Percentiles rank a stretch among this genome's conserved stretches.
Evolutionary conservation across 2,888 invertebrate species (phyloP).

Genomic region (Oligia fasciuncula): DNA sequence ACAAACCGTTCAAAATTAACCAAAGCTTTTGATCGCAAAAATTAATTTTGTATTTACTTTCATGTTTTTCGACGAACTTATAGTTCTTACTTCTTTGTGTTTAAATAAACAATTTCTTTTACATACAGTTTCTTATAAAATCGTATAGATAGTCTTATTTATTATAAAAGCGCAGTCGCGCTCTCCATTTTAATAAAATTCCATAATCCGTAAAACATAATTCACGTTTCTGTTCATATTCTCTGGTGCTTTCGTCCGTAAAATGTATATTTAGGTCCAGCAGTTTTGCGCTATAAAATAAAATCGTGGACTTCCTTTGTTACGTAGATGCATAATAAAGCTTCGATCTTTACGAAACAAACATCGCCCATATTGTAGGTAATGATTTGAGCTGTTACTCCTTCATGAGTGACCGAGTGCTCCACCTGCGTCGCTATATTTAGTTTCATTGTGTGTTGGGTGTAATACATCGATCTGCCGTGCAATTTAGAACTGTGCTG

Average conservation of each 20-base stretch:
- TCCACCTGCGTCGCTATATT: slow-evolving; percentile 85
- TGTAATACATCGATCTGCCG: slow-evolving; percentile 81
- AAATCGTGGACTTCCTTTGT: slow-evolving; percentile 59
- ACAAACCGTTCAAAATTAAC: neutral
- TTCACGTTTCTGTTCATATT: slow-evolving; percentile 48
- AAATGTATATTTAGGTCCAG: slow-evolving; percentile 52
- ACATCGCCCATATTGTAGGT: slow-evolving; percentile 63
- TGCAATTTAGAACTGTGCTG: slow-evolving; percentile 68
- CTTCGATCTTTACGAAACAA: slow-evolving; percentile 57
- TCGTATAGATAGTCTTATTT: slow-evolving; percentile 26
- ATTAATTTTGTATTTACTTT: neutral
- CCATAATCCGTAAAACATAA: slow-evolving; percentile 45
- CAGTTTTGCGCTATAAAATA: slow-evolving; percentile 50
- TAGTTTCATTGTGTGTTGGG: slow-evolving; percentile 87
- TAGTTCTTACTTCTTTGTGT: slow-evolving; percentile 8
- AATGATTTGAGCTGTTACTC: slow-evolving; percentile 74
- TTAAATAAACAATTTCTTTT: slow-evolving; percentile 20
- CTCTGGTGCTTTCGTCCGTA: slow-evolving; percentile 42
- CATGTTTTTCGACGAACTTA: slow-evolving; percentile 5
- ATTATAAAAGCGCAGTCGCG: slow-evolving; percentile 17
- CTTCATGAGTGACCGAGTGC: slow-evolving; percentile 77
- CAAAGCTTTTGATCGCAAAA: slow-evolving; percentile 1
- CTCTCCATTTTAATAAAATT: slow-evolving; percentile 46
- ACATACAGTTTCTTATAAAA: slow-evolving; percentile 23
- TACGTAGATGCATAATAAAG: slow-evolving; percentile 50